These are phyloP conservation scores for Chloropsis hardwickii DNA, from an alignment of 2,113 vertebrate genomes.

Conservation along the genomic window DNA sequence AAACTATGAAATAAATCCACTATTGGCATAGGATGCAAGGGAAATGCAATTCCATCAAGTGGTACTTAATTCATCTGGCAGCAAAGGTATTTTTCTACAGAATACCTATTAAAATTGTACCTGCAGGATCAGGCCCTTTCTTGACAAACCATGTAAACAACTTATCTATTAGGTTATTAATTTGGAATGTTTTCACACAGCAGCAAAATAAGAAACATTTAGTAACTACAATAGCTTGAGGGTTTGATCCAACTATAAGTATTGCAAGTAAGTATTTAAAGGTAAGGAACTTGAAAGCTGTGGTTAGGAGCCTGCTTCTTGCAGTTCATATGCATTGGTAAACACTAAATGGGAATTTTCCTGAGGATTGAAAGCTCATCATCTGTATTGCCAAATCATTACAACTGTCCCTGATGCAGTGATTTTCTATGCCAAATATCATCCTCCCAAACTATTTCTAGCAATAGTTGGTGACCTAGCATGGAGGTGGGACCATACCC, in stretches of 20 bases:
- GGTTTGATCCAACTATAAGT: not conserved
- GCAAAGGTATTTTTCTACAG: not conserved
- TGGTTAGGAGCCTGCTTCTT: not conserved
- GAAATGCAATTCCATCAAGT: not conserved
- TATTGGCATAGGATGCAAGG: not conserved
- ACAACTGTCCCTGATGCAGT: not conserved
- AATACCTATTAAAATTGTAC: not conserved
- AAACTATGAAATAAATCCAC: not conserved
- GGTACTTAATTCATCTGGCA: not conserved
- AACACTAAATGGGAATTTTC: not conserved
- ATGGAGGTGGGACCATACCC: not conserved
- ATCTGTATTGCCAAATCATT: not conserved
- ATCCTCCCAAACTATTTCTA: not conserved
- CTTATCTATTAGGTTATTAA: not conserved
- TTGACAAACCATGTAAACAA: not conserved
- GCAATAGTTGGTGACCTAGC: not conserved
- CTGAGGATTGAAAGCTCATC: not conserved
- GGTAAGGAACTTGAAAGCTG: not conserved
- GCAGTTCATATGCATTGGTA: not conserved
- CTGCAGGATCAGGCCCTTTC: not conserved
- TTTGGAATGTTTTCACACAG: not conserved
- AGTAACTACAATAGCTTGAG: not conserved
- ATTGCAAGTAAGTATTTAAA: not conserved
- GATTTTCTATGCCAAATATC: not conserved
- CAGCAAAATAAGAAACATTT: not conserved